These are phyloP conservation scores for Schizotus pectinicornis DNA, from an alignment of 2,888 invertebrate species.

Conservation along the genomic window DNA sequence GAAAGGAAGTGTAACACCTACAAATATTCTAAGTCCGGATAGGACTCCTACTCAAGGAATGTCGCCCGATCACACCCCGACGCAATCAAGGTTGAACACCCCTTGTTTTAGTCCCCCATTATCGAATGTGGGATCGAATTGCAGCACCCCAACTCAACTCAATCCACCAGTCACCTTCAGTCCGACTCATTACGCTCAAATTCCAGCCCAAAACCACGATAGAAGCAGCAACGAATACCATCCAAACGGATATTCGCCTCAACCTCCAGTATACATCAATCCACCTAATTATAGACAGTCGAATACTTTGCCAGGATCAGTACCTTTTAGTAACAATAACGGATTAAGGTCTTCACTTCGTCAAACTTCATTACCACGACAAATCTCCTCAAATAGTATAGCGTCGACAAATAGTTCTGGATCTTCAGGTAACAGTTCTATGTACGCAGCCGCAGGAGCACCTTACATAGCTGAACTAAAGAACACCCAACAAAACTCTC, in stretches of 20 bases:
- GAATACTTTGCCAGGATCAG: conserved; percentile 51
- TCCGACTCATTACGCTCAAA: conserved; percentile 44
- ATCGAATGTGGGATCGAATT: conserved; percentile 51
- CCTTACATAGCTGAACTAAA: conserved; percentile 65
- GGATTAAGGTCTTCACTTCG: conserved; percentile 53
- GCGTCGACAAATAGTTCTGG: conserved; percentile 61
- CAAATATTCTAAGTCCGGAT: conserved; percentile 57
- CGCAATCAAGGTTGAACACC: conserved; percentile 56
- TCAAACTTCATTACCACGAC: conserved; percentile 61
- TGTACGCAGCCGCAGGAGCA: conserved; percentile 29
- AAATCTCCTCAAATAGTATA: conserved; percentile 64
- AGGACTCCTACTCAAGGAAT: conserved; percentile 52
- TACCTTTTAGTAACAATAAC: conserved; percentile 45
- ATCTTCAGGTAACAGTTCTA: conserved; percentile 49
- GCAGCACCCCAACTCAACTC: conserved; percentile 53
- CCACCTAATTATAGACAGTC: conserved; percentile 52
- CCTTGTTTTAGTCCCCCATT: conserved; percentile 54
- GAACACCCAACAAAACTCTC: conserved; percentile 63
- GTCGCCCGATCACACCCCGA: conserved; percentile 57
- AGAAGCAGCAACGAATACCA: conserved; percentile 37
- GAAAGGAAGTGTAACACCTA: conserved; percentile 57
- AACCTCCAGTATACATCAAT: conserved; percentile 57
- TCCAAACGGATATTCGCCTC: conserved; percentile 44
- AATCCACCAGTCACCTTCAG: conserved; percentile 52
- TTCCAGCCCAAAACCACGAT: conserved; percentile 46